Evolutionary conservation across 1,140 invertebrate genomes (phyloP).

Genomic region (Lordiphosa mommai): DNA sequence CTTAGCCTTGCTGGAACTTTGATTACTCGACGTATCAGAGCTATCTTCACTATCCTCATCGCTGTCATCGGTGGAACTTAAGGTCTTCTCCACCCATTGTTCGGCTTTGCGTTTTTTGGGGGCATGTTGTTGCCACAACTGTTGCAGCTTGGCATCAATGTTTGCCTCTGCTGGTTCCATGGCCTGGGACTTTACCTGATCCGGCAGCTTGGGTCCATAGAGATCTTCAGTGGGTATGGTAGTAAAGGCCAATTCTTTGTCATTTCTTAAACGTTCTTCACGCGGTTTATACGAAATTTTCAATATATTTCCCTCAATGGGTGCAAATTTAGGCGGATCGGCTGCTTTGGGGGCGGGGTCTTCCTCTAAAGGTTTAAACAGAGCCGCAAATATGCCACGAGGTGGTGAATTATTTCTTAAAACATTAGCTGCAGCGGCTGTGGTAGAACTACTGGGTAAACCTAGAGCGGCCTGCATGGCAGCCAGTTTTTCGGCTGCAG

Average conservation of each 20-base stretch:
- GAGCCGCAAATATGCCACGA: conserved; percentile 87
- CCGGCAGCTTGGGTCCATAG: conserved; percentile 50
- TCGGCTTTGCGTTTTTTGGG: conserved; percentile 45
- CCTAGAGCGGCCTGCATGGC: conserved; percentile 44
- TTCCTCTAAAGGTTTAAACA: conserved; percentile 77
- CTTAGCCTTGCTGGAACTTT: conserved; percentile 17
- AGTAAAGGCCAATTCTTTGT: conserved; percentile 44
- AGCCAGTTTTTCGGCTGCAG: conserved; percentile 28
- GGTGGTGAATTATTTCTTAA: conserved; percentile 85
- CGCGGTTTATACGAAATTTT: conserved; percentile 56
- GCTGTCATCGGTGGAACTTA: conserved; percentile 23
- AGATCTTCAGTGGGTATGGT: conserved; percentile 31
- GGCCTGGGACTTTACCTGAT: background rate
- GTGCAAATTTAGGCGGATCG: conserved; percentile 36
- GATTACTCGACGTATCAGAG: conserved; percentile 23
- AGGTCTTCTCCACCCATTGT: conserved; percentile 53
- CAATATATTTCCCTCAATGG: conserved; percentile 52
- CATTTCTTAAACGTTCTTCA: conserved; percentile 48
- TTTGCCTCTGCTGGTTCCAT: conserved; percentile 10
- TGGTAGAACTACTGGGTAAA: conserved; percentile 46
- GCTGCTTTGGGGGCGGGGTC: background rate
- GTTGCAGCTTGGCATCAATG: conserved; percentile 57
- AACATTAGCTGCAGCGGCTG: conserved; percentile 78
- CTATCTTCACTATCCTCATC: conserved; percentile 39
- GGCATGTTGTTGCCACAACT: conserved; percentile 50